These are phyloP conservation scores for Lobophora halterata DNA, from an alignment of 2,888 invertebrate species.

Conservation along the genomic window DNA sequence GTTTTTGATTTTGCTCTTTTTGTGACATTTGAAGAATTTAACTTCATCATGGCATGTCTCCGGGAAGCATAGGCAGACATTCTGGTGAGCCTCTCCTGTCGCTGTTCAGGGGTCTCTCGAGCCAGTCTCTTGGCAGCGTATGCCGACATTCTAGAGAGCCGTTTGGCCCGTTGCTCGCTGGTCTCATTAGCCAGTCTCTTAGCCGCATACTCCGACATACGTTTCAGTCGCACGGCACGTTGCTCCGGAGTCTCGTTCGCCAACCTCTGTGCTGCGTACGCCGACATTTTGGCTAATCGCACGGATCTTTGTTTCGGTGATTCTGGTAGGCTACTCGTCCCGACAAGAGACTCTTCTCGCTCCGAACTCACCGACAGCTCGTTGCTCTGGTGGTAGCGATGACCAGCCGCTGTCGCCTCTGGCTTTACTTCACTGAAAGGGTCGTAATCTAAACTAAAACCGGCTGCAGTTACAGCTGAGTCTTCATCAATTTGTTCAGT, in stretches of 20 bases:
- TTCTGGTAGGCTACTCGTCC: constrained; percentile 40
- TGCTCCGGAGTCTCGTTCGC: constrained; percentile 69
- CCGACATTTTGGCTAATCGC: constrained; percentile 69
- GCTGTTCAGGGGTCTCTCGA: constrained; percentile 64
- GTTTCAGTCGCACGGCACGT: constrained; percentile 56
- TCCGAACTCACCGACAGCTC: constrained; percentile 6
- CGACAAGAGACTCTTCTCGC: constrained; percentile 4
- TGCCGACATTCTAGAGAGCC: constrained; percentile 69
- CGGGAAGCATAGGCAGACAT: constrained; percentile 73
- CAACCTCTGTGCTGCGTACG: constrained; percentile 68
- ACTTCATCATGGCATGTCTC: constrained; percentile 60
- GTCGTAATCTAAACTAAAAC: constrained; percentile 42
- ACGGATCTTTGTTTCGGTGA: constrained; percentile 56
- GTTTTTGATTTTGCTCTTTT: constrained; percentile 4
- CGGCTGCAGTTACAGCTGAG: constrained; percentile 36
- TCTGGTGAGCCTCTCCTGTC: constrained; percentile 54
- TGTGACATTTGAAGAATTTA: constrained; percentile 10
- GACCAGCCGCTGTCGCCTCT: constrained; percentile 29
- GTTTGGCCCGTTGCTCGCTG: constrained; percentile 59
- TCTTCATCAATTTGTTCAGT: constrained; percentile 37
- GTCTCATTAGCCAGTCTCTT: constrained; percentile 62
- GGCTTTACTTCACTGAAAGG: constrained; percentile 42
- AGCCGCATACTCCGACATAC: constrained; percentile 74
- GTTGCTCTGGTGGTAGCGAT: constrained; percentile 3
- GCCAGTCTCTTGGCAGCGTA: constrained; percentile 70